phyloP scores from a whole-genome alignment of 2,888 invertebrate genomes.

The Ellobium chinense region DNA sequence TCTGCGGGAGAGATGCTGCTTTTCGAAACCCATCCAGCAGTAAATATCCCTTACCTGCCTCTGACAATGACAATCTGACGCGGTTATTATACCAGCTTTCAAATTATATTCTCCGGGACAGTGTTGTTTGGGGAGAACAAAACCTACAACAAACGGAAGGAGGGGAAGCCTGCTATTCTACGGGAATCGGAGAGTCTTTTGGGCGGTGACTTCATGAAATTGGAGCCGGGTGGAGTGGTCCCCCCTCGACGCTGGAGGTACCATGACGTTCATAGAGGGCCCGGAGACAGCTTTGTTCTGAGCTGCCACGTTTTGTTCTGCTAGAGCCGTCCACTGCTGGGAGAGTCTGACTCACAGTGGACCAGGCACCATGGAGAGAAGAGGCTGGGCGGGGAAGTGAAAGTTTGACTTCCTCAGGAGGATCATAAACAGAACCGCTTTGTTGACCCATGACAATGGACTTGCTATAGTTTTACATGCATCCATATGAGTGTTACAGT shows the following conservation, averaged over 20 bases:
- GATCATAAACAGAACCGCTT: background rate
- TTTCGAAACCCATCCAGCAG: conserved; percentile 27
- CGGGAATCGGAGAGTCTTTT: conserved; percentile 8
- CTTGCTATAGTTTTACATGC: no score
- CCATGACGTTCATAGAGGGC: background rate
- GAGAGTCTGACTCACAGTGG: background rate
- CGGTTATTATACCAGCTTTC: conserved; percentile 13
- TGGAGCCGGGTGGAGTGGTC: conserved; percentile 9
- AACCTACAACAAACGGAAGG: background rate
- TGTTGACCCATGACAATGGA: background rate
- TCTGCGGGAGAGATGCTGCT: conserved; percentile 29
- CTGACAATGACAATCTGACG: conserved; percentile 23
- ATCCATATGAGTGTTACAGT: no score
- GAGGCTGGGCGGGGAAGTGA: background rate
- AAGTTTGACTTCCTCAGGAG: background rate
- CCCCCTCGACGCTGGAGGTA: conserved; percentile 6
- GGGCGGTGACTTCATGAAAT: conserved; percentile 30
- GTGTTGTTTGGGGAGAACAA: background rate
- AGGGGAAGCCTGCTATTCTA: background rate
- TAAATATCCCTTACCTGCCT: conserved; percentile 20
- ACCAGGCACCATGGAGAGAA: background rate
- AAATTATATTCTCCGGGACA: background rate
- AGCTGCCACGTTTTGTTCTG: background rate
- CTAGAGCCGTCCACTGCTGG: background rate
- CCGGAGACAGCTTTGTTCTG: background rate